Base-by-base conservation (phyloP, 2,888 invertebrate species). In the Agrotis ipsilon region DNA sequence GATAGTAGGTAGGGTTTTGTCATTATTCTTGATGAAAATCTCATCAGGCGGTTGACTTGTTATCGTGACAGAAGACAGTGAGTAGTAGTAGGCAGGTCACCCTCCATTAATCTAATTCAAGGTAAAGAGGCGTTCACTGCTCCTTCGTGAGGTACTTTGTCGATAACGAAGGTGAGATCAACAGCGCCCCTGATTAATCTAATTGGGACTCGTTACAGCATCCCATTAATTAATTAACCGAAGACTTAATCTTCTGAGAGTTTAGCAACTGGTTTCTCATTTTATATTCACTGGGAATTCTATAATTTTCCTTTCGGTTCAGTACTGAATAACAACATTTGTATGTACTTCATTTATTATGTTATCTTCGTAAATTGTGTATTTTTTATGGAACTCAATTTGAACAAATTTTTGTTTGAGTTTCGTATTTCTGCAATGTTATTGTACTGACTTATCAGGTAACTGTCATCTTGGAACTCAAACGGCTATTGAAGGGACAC, bases 171-270 rank as follows among this genome's bases (percentile, higher is more conserved):
- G 72, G 66, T 68, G 60, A 51, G 72, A 61, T 65, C 49, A 70
- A 68, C 60, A 59, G 46, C 43, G 27, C 0, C 61, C 55, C 21
- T 72, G 71, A 75, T 80, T 74, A 70, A 84, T 80, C 69, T 72
- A 55, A 64, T 46, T 32, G n/a, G 19, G 58, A 32, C 39, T 39
- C 39, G 39, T 11, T 55, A 24, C 55, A 68, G 63, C 39, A 64
- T 18, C 62, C 18, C 54, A 67, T 75, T 71, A 64, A 84, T 75
- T 75, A 80, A 62, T 58, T 49, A 48, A 55, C 55, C n/a, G 68
- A 72, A 61, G 60, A 75, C 39, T 71, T 60, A 58, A 69, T 66
- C 59, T 32, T 63, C 11, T 24, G 65, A 58, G 45, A 61, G n/a
- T 63, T 70, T n/a, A 46, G 61, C n/a, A 60, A 55, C 45, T 61